Evolutionary conservation across 2,888 invertebrate genomes (phyloP), one percentile per base, ranked within the genome.

Genomic region (Ornithoptera priamus): DNA sequence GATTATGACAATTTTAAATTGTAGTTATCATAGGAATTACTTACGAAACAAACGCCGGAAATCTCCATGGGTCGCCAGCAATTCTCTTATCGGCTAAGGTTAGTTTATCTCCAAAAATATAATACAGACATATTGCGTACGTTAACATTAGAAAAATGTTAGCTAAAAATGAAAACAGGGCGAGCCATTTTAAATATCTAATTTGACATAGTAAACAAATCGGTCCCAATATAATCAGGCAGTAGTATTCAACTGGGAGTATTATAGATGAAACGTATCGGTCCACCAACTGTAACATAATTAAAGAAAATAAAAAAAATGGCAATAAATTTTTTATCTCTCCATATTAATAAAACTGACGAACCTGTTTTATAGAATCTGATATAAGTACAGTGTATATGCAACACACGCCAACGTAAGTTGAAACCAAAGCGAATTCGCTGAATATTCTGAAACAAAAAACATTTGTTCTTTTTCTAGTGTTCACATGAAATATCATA

Each of bases 141-240:
- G 97, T 96, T 4, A 94, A 85, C 0, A 96, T 89, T 78, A 98
- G 95, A 65, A 97, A 94, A 17, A 96, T 73, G 80, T 99, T 99
- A n/a, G 99, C 99, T 66, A 97, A 82, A 69, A 96, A 91, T 0
- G 99, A 98, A 81, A 98, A 96, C n/a, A 98, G 95, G 0, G 98
- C 97, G 69, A 99, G 87, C 81, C 95, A 95, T 82, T 96, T 97
- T 0, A 99, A 92, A 78, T 96, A 94, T 73, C 96, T 93, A 69
- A 97, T 94, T 78, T 93, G 93, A 50, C 88, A 89, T 65, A 93
- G 73, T 17, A 91, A 59, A 65, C 88, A 85, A 10, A 93, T 73
- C 1, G 93, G 92, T 12, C 89, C 62, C 24, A 92, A 72, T 58
- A 87, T 75, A 17, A 92, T 90, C 1, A 90, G 80, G 60, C 91